Percentiles rank a stretch among this genome's conserved stretches.
phyloP scores from a whole-genome alignment of 2,797 vertebrate species.

The Lepilemur ruficaudatus region DNA sequence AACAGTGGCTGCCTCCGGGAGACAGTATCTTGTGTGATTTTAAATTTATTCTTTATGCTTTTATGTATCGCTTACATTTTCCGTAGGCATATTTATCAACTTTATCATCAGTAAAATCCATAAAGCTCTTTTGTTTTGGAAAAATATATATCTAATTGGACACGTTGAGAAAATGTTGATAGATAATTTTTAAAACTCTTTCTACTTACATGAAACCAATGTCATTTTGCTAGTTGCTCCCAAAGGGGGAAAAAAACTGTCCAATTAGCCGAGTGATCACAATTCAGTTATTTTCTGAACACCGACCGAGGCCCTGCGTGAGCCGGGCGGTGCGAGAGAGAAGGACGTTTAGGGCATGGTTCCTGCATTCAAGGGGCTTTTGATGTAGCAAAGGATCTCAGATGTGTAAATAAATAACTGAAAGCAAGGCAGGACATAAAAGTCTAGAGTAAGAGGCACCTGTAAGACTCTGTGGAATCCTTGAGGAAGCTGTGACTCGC shows the following conservation, averaged over 20 bases:
- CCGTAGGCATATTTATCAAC: conserved; percentile 57
- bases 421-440: conserved; percentile 53
- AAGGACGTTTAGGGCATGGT: conserved; percentile 22
- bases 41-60: conserved; percentile 63
- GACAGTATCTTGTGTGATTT: conserved; percentile 43
- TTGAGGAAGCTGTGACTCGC: neutral
- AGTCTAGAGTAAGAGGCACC: neutral
- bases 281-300: conserved; percentile 57
- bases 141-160: neutral
- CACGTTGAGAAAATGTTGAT: conserved; percentile 38
- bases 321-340: neutral
- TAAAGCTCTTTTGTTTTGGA: conserved; percentile 52
- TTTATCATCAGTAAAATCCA: conserved; percentile 59
- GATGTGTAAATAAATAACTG: conserved; percentile 70
- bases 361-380: neutral
- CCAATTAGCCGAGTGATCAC: conserved; percentile 63
- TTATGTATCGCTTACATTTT: conserved; percentile 62
- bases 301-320: neutral
- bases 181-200: conserved; percentile 60
- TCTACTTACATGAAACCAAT: conserved; percentile 57
- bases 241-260: neutral
- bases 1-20: conserved; percentile 44
- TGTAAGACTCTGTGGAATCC: neutral
- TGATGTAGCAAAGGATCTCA: conserved; percentile 56
- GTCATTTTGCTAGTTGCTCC: conserved; percentile 45